A percentile compares a stretch with the other conserved stretches of the same genome.
These are phyloP conservation scores for Spondyliosoma cantharus DNA, from an alignment of 2,797 vertebrate genomes.

Conservation along the genomic window DNA sequence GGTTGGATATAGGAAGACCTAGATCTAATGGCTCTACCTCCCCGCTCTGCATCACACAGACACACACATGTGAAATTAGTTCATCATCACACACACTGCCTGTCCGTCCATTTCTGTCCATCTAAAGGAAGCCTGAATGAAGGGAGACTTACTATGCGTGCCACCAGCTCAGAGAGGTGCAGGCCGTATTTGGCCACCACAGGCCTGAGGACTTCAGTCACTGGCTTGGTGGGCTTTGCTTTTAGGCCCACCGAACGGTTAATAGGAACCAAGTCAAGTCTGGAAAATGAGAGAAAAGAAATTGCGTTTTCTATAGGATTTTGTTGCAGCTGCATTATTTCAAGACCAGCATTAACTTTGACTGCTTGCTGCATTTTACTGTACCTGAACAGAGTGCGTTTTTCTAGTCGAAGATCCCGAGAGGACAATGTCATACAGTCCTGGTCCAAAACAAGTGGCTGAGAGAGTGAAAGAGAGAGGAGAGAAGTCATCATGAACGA, in stretches of 20 bases:
- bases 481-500: neutral
- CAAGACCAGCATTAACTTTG: neutral
- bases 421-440: conserved; percentile 96
- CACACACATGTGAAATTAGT: conserved; percentile 27
- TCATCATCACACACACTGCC: neutral
- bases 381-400: conserved; percentile 95
- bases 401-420: conserved; percentile 94
- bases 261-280: conserved; percentile 97
- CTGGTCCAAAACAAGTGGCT: conserved; percentile 97
- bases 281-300: conserved; percentile 64
- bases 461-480: conserved; percentile 23
- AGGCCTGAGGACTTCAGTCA: conserved; percentile 95
- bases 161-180: conserved; percentile 92
- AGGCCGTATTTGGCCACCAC: conserved; percentile 98
- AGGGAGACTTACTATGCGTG: conserved; percentile 90
- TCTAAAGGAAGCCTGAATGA: conserved; percentile 10
- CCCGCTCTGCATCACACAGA: conserved; percentile 87
- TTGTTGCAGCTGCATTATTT: neutral
- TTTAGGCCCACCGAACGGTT: conserved; percentile 98
- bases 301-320: neutral
- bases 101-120: neutral
- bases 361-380: neutral
- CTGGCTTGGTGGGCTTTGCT: conserved; percentile 98
- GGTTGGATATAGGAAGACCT: conserved; percentile 95
- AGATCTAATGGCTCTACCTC: conserved; percentile 95